A percentile compares a stretch with the other conserved stretches of the same genome.
Evolutionary conservation across 2,113 vertebrate species (phyloP).

Genomic region (Willisornis vidua): DNA sequence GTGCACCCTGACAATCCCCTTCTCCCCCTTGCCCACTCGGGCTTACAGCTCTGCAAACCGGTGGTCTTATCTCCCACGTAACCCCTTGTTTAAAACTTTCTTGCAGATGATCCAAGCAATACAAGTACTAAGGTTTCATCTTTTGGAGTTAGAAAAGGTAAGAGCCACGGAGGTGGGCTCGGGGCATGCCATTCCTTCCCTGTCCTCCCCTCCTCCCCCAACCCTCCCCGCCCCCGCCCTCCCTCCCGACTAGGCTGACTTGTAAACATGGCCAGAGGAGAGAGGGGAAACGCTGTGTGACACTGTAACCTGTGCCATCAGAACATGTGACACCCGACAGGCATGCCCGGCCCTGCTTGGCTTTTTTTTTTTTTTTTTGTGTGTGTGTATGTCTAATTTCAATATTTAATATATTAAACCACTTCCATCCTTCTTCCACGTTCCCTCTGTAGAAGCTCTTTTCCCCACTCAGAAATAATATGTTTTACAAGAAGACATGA

Average conservation of each 20-base stretch:
- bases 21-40: not conserved
- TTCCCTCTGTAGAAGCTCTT: not conserved
- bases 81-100: constrained; percentile 65
- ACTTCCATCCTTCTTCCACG: not conserved
- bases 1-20: not conserved
- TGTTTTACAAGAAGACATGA: not conserved
- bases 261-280: not conserved
- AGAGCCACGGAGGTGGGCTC: constrained; percentile 39
- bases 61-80: not conserved
- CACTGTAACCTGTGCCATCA: constrained; percentile 21
- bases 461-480: not conserved
- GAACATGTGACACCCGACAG: constrained; percentile 20
- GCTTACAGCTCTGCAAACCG: not conserved
- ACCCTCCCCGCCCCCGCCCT: not conserved
- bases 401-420: not conserved
- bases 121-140: constrained; percentile 99
- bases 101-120: constrained; percentile 99
- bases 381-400: not conserved
- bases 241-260: not conserved
- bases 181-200: not conserved
- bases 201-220: too few relatives aligned
- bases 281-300: not conserved
- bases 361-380: not conserved
- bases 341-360: not conserved
- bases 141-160: constrained; percentile 99